A percentile compares a stretch with the other conserved stretches of the same genome.
phyloP scores from a whole-genome alignment of 2,113 vertebrate species.

The Sciurus niger region DNA sequence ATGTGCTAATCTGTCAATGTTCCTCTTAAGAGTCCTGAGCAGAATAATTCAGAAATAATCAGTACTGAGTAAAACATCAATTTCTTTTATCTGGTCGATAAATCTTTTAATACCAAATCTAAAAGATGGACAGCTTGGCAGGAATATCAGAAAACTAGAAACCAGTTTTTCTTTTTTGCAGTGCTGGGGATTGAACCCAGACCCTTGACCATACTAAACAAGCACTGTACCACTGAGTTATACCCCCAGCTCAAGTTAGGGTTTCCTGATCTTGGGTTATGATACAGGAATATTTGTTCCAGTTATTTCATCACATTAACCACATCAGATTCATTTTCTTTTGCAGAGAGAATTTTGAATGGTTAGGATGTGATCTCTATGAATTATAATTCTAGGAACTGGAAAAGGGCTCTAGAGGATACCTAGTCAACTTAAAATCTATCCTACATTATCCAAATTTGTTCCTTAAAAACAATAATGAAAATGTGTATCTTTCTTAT shows the following conservation, averaged over 20 bases:
- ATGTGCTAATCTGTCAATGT: background rate
- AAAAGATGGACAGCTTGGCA: background rate
- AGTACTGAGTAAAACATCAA: background rate
- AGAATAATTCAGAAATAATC: constrained; percentile 22
- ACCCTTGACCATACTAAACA: background rate
- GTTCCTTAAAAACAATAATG: background rate
- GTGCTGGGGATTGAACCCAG: background rate
- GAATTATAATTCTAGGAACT: background rate
- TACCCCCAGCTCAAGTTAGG: background rate
- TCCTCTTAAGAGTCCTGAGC: background rate
- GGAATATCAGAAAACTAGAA: background rate
- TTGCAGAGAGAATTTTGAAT: background rate
- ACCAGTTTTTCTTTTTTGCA: background rate
- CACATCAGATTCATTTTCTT: background rate
- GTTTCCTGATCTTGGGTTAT: too few relatives aligned
- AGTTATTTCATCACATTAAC: background rate
- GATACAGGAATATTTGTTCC: background rate
- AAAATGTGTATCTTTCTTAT: constrained; percentile 38
- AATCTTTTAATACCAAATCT: background rate
- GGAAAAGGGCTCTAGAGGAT: background rate
- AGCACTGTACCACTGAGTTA: background rate
- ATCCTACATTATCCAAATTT: background rate
- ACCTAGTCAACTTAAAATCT: background rate
- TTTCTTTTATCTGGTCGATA: background rate
- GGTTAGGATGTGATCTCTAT: background rate